Evolutionary conservation across 2,888 invertebrate genomes (phyloP).

Genomic region (Axea sp.): DNA sequence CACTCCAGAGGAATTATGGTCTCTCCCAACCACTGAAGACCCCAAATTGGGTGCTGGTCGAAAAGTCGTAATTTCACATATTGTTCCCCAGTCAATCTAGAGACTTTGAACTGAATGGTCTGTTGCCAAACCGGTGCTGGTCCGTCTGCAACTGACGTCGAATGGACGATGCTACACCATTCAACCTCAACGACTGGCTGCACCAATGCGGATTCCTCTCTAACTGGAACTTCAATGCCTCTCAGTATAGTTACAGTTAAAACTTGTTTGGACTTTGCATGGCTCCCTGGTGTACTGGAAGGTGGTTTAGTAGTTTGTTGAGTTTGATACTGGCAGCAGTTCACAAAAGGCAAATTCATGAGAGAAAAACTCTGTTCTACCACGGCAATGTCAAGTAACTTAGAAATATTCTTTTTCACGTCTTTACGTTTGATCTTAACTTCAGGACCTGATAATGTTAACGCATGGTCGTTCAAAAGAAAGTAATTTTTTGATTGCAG

Average conservation of each 20-base stretch:
- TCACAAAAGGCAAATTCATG: constrained; percentile 69
- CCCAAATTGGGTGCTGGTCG: constrained; percentile 78
- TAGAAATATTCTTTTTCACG: constrained; percentile 57
- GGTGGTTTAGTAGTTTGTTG: constrained; percentile 69
- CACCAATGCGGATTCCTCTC: constrained; percentile 76
- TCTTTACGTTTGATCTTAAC: constrained; percentile 4
- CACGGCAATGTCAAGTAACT: constrained; percentile 71
- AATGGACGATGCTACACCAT: constrained; percentile 70
- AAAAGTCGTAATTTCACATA: constrained; percentile 73
- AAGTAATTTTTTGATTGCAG: constrained; percentile 66
- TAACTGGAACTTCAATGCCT: constrained; percentile 76
- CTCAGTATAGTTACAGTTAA: constrained; percentile 72
- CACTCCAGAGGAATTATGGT: constrained; percentile 73
- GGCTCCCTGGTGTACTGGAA: constrained; percentile 55
- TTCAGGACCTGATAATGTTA: constrained; percentile 53
- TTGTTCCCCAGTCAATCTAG: constrained; percentile 68
- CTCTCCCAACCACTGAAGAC: constrained; percentile 77
- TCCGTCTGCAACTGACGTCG: constrained; percentile 72
- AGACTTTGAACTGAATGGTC: constrained; percentile 73
- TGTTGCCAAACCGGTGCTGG: constrained; percentile 78
- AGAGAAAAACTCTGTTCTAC: constrained; percentile 73
- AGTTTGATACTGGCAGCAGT: constrained; percentile 67
- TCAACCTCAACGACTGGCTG: constrained; percentile 75
- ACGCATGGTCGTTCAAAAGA: constrained; percentile 67
- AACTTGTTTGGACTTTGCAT: constrained; percentile 70